phyloP scores from a whole-genome alignment of 53 echinoderm and acorn worm genomes.

The Patiria pectinifera region DNA sequence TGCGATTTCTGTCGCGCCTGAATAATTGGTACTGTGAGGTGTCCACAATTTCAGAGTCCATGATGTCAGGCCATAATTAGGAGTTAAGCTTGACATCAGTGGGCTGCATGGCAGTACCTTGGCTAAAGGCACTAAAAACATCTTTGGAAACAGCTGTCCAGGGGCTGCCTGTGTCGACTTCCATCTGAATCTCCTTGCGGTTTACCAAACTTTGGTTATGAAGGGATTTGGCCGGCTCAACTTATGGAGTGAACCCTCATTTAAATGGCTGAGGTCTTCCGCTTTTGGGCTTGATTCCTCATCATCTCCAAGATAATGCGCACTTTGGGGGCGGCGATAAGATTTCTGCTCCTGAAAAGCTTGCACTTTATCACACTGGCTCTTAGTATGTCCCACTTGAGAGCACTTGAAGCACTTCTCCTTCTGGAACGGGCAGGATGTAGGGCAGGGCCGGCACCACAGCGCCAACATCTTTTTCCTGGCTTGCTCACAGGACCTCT shows the following conservation, averaged over 20 bases:
- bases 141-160: conserved; percentile 9
- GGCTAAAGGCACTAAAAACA: too few relatives aligned
- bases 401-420: too few relatives aligned
- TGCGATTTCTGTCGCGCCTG: background rate
- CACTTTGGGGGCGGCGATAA: conserved; percentile 6
- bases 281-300: background rate
- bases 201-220: background rate
- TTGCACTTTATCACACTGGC: too few relatives aligned
- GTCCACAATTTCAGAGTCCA: background rate
- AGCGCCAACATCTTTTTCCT: conserved; percentile 42
- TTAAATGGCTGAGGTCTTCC: conserved; percentile 30
- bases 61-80: conserved; percentile 24
- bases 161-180: conserved; percentile 61
- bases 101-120: too few relatives aligned
- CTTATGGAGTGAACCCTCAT: too few relatives aligned
- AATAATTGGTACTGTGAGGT: background rate
- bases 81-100: conserved; percentile 21
- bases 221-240: too few relatives aligned
- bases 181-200: too few relatives aligned
- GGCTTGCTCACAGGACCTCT: background rate
- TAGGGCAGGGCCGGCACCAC: conserved; percentile 42
- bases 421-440: background rate
- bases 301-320: conserved; percentile 43
- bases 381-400: too few relatives aligned
- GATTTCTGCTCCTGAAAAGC: conserved; percentile 7